Percentiles rank a stretch among this genome's conserved stretches.
These are phyloP conservation scores for Myrmecobius fasciatus DNA, from an alignment of 2,113 vertebrate species.

Conservation along the genomic window DNA sequence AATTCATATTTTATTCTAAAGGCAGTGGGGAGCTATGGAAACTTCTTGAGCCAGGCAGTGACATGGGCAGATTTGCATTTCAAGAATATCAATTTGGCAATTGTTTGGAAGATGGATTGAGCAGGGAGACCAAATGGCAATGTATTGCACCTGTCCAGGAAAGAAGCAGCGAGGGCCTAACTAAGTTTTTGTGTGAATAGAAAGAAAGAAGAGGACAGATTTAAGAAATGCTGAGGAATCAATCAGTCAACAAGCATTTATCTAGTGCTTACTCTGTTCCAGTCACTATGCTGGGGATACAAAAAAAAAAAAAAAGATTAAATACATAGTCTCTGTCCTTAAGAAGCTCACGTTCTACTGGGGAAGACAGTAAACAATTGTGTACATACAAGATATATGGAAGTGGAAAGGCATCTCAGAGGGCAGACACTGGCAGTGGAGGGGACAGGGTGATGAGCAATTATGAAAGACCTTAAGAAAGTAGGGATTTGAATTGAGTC, in stretches of 20 bases:
- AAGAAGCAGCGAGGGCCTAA: neutral
- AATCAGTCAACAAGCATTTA: too few species aligned
- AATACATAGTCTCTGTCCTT: neutral
- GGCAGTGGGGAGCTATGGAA: neutral
- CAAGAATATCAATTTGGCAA: neutral
- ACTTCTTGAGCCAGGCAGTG: neutral
- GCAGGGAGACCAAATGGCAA: neutral
- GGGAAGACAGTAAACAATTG: neutral
- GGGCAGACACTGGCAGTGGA: too few species aligned
- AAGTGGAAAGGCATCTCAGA: neutral
- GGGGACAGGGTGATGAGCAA: neutral
- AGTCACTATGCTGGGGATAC: too few species aligned
- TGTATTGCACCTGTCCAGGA: neutral
- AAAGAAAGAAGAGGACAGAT: neutral
- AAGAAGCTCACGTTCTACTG: neutral
- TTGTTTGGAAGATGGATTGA: neutral
- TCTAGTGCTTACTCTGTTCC: too few species aligned
- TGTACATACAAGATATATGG: neutral
- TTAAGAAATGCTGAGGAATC: neutral
- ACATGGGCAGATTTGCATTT: neutral
- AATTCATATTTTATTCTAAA: neutral
- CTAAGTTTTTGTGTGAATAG: neutral
- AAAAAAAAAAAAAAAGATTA: too few species aligned
- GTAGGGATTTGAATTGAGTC: neutral
- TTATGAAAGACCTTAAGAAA: neutral